Conservation (phyloP, 2,113 vertebrate species). For the Arvicanthis niloticus region DNA sequence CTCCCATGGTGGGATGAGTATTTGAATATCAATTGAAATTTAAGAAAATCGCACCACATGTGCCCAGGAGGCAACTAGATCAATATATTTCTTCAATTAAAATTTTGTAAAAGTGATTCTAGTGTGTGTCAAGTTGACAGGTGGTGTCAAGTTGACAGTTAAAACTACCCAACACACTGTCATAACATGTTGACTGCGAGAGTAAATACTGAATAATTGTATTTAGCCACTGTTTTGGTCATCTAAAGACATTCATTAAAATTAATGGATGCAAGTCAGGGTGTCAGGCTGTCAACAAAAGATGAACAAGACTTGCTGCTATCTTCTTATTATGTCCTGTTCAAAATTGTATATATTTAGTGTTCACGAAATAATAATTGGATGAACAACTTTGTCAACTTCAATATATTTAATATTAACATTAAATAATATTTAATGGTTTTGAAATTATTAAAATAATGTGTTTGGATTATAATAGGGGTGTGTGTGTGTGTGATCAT, state of each 20-base stretch:
- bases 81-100: not conserved
- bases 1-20: too few species aligned
- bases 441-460: conserved; percentile 38
- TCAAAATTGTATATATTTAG: not conserved
- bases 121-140: not conserved
- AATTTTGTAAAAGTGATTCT: not conserved
- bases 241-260: not conserved
- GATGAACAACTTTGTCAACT: not conserved
- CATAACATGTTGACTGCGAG: not conserved
- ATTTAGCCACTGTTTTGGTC: not conserved
- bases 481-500: not conserved
- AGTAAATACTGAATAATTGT: not conserved
- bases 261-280: not conserved
- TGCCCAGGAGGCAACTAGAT: not conserved
- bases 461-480: not conserved
- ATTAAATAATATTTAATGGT: not conserved
- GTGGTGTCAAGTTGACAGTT: not conserved
- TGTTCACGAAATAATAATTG: not conserved
- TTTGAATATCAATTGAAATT: not conserved
- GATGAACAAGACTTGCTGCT: not conserved
- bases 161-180: not conserved
- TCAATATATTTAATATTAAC: not conserved
- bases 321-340: not conserved
- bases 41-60: not conserved
- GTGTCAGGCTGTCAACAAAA: not conserved